Evolutionary conservation across 2,797 vertebrate genomes (phyloP), one percentile per base, ranked within the genome.

Genomic region (Microcaecilia unicolor): DNA sequence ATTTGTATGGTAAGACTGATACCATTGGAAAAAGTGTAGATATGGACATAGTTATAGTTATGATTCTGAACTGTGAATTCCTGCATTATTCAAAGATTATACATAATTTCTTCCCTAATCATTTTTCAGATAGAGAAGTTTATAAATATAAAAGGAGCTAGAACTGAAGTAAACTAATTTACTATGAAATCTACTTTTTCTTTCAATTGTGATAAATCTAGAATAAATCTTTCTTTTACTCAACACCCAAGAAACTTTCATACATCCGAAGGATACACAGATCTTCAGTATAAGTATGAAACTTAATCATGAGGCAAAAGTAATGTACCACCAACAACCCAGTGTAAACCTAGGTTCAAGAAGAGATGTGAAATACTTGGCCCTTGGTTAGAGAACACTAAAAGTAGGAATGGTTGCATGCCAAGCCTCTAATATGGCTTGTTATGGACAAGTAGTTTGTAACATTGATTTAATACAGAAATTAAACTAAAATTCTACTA

Each of bases 11-110:
- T 64, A 64, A 70, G 64, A 49, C 67, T 69, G 64, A 70, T 66
- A 69, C 60, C 67, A 73, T 48, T 66, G 69, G 64, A 72, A 62
- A 38, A 64, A 74, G 74, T 67, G 64, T 65, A 70, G 68, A 64
- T 30, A 58, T n/a, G 3, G 25, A 32, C 40, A 18, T 28, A 42
- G 13, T 63, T 43, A n/a, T n/a, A n/a, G 46, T 36, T 72, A 55
- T 48, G 46, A 60, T 41, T 61, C 58, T 41, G 55, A n/a, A n/a
- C n/a, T n/a, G n/a, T n/a, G n/a, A 48, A 39, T 66, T 62, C 56
- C 56, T 58, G 67, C 14, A 32, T 38, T 61, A 52, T 55, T 40
- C 61, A 67, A 60, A 2, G 18, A 44, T 36, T 55, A 55, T 43
- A 49, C 55, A 64, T 53, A 62, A 39, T 57, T 43, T 43, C 44